phyloP scores from a whole-genome alignment of 2,113 vertebrate genomes.

The Actenoides lindsayi region DNA sequence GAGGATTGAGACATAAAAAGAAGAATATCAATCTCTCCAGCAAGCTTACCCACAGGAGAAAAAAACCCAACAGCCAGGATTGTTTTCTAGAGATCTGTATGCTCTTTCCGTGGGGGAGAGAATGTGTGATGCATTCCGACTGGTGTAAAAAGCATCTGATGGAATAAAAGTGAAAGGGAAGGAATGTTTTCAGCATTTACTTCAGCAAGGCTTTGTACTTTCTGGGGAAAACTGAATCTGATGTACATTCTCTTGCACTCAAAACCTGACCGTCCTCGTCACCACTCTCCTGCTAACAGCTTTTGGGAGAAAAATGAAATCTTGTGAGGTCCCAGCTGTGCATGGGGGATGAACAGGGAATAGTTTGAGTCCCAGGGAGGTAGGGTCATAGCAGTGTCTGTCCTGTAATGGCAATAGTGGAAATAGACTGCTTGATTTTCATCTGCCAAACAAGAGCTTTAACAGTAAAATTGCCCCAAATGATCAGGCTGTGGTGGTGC shows the following conservation, averaged over 20 bases:
- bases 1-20: background rate
- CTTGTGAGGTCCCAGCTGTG: background rate
- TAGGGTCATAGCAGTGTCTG: background rate
- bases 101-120: background rate
- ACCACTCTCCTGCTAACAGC: background rate
- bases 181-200: background rate
- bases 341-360: background rate
- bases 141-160: background rate
- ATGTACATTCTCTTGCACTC: background rate
- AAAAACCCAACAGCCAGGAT: background rate
- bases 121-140: background rate
- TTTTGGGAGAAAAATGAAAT: background rate
- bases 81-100: background rate
- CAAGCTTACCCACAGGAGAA: background rate
- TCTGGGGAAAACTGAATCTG: background rate
- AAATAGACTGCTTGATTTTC: background rate
- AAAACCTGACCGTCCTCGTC: background rate
- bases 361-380: background rate
- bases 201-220: background rate
- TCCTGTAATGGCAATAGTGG: background rate
- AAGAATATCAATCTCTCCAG: background rate
- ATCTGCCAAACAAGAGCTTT: background rate
- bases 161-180: background rate
- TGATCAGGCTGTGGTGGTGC: background rate
- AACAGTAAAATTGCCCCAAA: background rate